Conservation (phyloP, 2,888 invertebrate genomes). For the Pachycephus smyrnensis region DNA sequence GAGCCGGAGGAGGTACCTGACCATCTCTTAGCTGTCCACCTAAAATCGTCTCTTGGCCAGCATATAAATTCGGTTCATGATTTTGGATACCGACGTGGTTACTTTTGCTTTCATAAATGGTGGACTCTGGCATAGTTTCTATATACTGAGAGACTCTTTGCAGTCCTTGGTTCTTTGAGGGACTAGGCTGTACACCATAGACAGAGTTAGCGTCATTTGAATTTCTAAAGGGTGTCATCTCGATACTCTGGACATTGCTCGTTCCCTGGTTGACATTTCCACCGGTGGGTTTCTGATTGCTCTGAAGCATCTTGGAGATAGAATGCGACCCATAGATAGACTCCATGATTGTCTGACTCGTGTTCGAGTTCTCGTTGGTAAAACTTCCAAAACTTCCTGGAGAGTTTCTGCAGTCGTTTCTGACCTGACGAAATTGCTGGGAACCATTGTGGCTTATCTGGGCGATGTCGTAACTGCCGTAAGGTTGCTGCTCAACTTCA, state of each 20-base stretch:
- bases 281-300: constrained; percentile 38
- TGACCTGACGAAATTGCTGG: constrained; percentile 32
- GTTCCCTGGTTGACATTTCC: constrained; percentile 30
- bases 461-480: constrained; percentile 50
- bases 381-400: neutral
- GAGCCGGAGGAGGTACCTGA: constrained; percentile 50
- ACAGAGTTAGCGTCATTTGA: constrained; percentile 24
- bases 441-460: constrained; percentile 27
- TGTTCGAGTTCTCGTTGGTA: constrained; percentile 25
- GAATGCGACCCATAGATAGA: constrained; percentile 53
- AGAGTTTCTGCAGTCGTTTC: constrained; percentile 40
- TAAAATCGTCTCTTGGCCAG: neutral
- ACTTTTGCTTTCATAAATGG: constrained; percentile 41
- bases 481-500: constrained; percentile 38
- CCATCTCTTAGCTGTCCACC: neutral
- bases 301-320: constrained; percentile 43
- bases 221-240: constrained; percentile 51
- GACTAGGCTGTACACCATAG: constrained; percentile 24
- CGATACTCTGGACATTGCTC: constrained; percentile 41
- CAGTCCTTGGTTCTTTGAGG: constrained; percentile 29
- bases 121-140: constrained; percentile 57
- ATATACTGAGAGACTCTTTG: constrained; percentile 59
- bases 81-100: constrained; percentile 25
- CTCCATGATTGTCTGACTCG: constrained; percentile 49
- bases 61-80: neutral